These are phyloP conservation scores for Stegodyphus mimosarum DNA, from an alignment of 1,140 invertebrate species.

Conservation along the genomic window DNA sequence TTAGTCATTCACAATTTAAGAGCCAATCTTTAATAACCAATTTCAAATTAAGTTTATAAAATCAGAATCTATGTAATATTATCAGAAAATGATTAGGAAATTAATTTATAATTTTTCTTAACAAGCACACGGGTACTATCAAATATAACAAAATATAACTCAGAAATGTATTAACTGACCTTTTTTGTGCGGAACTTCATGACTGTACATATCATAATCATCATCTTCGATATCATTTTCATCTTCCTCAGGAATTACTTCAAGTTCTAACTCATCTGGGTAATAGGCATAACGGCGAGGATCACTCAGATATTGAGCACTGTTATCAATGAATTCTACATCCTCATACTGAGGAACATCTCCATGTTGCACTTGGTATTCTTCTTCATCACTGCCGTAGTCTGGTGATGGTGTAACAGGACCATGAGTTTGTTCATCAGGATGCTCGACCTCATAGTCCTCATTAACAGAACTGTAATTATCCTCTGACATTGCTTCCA, in stretches of 20 bases:
- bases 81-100: no score
- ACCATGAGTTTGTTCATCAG: not conserved
- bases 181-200: slow-evolving; percentile 1
- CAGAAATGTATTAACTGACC: slow-evolving; percentile 10
- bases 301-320: slow-evolving; percentile 45
- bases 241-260: slow-evolving; percentile 63
- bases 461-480: slow-evolving; percentile 52
- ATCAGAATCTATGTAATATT: no score
- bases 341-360: slow-evolving; percentile 31
- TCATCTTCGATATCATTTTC: slow-evolving; percentile 62
- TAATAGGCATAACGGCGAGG: slow-evolving; percentile 56
- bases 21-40: no score
- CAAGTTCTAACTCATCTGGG: slow-evolving; percentile 60
- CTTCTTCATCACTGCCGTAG: slow-evolving; percentile 58
- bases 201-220: slow-evolving; percentile 13
- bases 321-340: slow-evolving; percentile 55
- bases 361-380: slow-evolving; percentile 48
- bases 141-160: no score
- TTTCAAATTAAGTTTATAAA: no score
- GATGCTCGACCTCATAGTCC: slow-evolving; percentile 50
- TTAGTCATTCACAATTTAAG: no score
- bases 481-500: slow-evolving; percentile 51
- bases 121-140: no score
- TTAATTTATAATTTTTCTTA: no score
- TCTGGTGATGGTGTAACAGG: slow-evolving; percentile 62